Evolutionary conservation across 2,888 invertebrate species (phyloP).

Genomic region (Ophonus ardosiacus): DNA sequence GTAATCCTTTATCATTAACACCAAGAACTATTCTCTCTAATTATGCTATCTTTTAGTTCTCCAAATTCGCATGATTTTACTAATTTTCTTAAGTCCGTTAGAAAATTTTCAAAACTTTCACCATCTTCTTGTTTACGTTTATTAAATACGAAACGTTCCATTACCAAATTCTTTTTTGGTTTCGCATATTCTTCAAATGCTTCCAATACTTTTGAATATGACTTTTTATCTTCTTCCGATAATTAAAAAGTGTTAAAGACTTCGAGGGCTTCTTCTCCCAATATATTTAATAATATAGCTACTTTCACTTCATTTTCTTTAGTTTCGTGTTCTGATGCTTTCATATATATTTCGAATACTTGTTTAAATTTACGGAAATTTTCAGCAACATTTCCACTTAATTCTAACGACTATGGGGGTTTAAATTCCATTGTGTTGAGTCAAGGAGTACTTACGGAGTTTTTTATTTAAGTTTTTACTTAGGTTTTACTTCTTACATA

Average conservation of each 20-base stretch:
- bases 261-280: slow-evolving; percentile 64
- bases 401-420: slow-evolving; percentile 51
- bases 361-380: no score
- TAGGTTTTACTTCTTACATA: no score
- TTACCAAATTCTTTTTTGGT: slow-evolving; percentile 71
- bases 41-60: slow-evolving; percentile 63
- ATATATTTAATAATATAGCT: slow-evolving; percentile 61
- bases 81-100: slow-evolving; percentile 66
- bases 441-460: no score
- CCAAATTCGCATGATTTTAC: slow-evolving; percentile 67
- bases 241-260: slow-evolving; percentile 63
- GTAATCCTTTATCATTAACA: slow-evolving; percentile 53
- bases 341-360: slow-evolving; percentile 63
- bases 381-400: slow-evolving; percentile 63
- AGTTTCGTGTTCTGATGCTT: slow-evolving; percentile 56
- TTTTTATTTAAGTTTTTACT: no score
- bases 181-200: slow-evolving; percentile 65
- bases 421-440: neutral
- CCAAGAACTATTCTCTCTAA: slow-evolving; percentile 67
- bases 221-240: slow-evolving; percentile 54
- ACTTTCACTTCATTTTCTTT: slow-evolving; percentile 55
- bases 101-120: slow-evolving; percentile 67
- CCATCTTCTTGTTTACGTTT: slow-evolving; percentile 66
- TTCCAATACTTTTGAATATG: slow-evolving; percentile 57
- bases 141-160: slow-evolving; percentile 66